Conservation (phyloP, 2,797 vertebrate species). For the Siniperca scherzeri region DNA sequence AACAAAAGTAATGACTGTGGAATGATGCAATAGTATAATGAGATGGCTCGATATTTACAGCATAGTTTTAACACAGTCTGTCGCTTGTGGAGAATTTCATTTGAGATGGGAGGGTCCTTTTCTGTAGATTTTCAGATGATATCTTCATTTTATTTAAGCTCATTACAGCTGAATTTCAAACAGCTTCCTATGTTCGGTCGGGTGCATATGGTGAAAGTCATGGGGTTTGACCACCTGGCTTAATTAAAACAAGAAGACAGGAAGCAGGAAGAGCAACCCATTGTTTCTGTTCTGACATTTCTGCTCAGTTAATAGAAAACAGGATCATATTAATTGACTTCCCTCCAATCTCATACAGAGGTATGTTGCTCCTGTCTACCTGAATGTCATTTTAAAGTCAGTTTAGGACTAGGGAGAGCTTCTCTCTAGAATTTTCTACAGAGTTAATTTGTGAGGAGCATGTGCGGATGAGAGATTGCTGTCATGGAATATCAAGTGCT, state of each 20-base stretch:
- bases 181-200: background rate
- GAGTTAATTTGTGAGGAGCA: conserved; percentile 11
- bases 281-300: conserved; percentile 10
- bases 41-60: conserved; percentile 65
- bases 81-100: conserved; percentile 30
- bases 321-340: background rate
- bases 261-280: conserved; percentile 4
- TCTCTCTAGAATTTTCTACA: conserved; percentile 30
- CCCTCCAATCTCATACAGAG: background rate
- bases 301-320: conserved; percentile 20
- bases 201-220: conserved; percentile 17
- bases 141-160: conserved; percentile 41
- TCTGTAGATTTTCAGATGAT: conserved; percentile 32
- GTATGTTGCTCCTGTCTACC: conserved; percentile 11
- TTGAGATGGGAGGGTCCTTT: conserved; percentile 37
- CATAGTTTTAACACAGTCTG: conserved; percentile 43
- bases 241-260: conserved; percentile 32
- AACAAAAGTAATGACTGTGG: conserved; percentile 48
- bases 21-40: conserved; percentile 66
- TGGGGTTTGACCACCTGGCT: background rate
- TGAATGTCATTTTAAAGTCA: conserved; percentile 36
- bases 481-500: conserved; percentile 78
- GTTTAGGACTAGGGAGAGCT: conserved; percentile 19
- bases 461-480: conserved; percentile 63
- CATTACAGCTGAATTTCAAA: conserved; percentile 16